phyloP scores from a whole-genome alignment of 1,140 invertebrate species.

The Proales similis region DNA sequence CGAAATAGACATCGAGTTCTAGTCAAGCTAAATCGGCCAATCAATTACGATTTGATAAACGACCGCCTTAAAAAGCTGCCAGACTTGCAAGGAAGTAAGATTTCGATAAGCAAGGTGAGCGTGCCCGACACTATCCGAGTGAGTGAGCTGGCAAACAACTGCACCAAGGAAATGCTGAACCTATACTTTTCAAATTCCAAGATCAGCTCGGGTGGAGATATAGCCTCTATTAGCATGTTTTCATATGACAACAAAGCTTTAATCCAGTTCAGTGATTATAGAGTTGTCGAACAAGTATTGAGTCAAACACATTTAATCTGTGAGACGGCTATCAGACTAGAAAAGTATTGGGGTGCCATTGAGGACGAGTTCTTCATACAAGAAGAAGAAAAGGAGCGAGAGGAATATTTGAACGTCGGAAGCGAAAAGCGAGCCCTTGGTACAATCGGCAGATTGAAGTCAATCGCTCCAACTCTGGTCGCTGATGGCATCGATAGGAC shows the following conservation, averaged over 20 bases:
- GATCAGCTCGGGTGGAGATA: conserved; percentile 25
- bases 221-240: conserved; percentile 31
- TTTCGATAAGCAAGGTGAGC: neutral
- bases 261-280: conserved; percentile 16
- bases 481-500: conserved; percentile 15
- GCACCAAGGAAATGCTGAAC: conserved; percentile 20
- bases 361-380: conserved; percentile 22
- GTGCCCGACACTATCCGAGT: conserved; percentile 23
- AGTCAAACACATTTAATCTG: conserved; percentile 23
- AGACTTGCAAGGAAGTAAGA: neutral
- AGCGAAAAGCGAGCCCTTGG: conserved; percentile 2
- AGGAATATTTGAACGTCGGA: neutral
- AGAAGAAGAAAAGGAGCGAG: conserved; percentile 32
- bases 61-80: conserved; percentile 16
- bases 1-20: conserved; percentile 3
- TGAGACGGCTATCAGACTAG: conserved; percentile 20
- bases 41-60: neutral
- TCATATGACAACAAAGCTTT: conserved; percentile 28
- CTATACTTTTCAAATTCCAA: conserved; percentile 25
- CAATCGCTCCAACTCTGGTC: neutral
- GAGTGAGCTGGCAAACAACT: conserved; percentile 17
- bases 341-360: conserved; percentile 24
- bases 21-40: conserved; percentile 1
- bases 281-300: neutral
- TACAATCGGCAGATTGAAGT: neutral